These are phyloP conservation scores for Pentalonia nigronervosa DNA, from an alignment of 1,140 invertebrate genomes.

Conservation along the genomic window DNA sequence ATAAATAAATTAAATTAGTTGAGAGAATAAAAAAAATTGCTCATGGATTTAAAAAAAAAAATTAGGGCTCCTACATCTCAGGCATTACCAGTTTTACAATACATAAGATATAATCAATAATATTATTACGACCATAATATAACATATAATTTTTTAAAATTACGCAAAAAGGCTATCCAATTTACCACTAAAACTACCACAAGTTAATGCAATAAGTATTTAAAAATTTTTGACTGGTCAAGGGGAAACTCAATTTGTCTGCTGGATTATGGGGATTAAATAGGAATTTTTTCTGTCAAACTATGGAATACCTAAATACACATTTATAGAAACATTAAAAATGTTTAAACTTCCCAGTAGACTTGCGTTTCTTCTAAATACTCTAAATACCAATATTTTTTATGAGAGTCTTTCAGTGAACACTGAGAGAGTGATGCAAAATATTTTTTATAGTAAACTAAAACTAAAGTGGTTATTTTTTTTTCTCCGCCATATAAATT, in stretches of 20 bases:
- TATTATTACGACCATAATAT: not conserved
- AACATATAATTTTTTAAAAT: not conserved
- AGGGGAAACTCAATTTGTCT: not conserved
- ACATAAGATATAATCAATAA: not conserved
- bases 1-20: not conserved
- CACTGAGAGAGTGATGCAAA: not conserved
- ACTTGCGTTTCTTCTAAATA: not conserved
- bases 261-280: not conserved
- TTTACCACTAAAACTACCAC: not conserved
- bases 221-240: not conserved
- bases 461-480: not conserved
- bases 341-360: not conserved
- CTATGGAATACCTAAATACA: not conserved
- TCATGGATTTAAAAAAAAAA: not conserved
- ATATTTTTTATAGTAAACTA: not conserved
- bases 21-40: rapidly evolving
- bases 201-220: not conserved
- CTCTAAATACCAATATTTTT: not conserved
- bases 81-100: not conserved
- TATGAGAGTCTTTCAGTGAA: not conserved
- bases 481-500: not conserved
- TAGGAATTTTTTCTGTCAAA: not conserved
- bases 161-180: not conserved
- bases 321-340: not conserved
- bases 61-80: not conserved